Evolutionary conservation across 2,113 vertebrate species (phyloP).

Genomic region (Sinocyclocheilus maitianheensis): DNA sequence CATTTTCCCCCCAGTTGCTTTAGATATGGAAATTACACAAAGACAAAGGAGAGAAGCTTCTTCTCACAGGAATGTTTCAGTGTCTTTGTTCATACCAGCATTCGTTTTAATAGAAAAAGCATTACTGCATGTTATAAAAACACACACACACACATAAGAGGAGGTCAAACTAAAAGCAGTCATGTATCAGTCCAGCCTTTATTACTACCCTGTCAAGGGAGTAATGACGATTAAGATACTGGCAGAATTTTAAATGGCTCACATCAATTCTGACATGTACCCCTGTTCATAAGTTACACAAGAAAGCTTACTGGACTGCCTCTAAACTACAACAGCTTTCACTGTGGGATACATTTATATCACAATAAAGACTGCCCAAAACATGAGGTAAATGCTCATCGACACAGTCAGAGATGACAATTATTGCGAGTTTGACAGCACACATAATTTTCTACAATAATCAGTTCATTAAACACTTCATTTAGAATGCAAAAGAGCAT

Average conservation of each 20-base stretch:
- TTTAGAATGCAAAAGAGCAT: not conserved
- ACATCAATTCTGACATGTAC: not conserved
- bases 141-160: not conserved
- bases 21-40: not conserved
- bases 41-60: not conserved
- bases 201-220: not conserved
- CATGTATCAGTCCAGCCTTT: conserved; percentile 1
- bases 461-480: not conserved
- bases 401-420: not conserved
- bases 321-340: not conserved
- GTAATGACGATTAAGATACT: not conserved
- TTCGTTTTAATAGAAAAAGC: not conserved
- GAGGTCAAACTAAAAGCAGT: not conserved
- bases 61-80: not conserved
- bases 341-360: not conserved
- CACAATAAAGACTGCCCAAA: not conserved
- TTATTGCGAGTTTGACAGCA: not conserved
- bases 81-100: not conserved
- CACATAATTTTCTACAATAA: not conserved
- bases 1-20: not conserved
- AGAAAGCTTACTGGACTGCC: not conserved
- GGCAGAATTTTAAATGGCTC: not conserved
- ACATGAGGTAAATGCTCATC: not conserved
- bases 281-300: not conserved
- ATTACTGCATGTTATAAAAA: not conserved